Percentiles rank a stretch among this genome's conserved stretches.
Conservation (phyloP, 2,888 invertebrate genomes). For the Heliconius cydno region DNA sequence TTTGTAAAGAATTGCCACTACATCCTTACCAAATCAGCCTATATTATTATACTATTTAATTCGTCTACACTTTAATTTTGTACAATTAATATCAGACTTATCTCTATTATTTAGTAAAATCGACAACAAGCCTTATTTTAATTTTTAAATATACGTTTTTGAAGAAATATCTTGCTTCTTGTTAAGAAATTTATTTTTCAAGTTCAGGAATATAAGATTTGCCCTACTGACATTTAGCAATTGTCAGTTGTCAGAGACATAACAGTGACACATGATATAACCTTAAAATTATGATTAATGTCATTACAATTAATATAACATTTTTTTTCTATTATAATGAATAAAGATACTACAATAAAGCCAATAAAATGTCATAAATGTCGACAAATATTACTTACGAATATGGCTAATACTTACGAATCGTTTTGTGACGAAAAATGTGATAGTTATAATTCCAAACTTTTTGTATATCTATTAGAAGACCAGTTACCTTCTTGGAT, state of each 20-base stretch:
- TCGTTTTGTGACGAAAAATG: conserved; percentile 59
- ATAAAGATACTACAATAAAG: conserved; percentile 12
- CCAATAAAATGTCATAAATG: conserved; percentile 77
- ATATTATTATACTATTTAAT: background rate
- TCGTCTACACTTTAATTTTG: background rate
- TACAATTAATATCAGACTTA: too few relatives aligned
- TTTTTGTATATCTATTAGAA: conserved; percentile 80
- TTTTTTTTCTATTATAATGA: conserved; percentile 14
- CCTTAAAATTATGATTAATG: background rate
- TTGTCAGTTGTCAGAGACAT: background rate
- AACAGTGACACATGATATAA: background rate
- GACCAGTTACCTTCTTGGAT: conserved; percentile 85
- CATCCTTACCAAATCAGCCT: background rate
- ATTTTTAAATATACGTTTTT: too few relatives aligned
- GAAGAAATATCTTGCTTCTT: background rate
- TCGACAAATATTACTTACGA: conserved; percentile 64
- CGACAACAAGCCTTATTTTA: too few relatives aligned
- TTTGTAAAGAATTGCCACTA: background rate
- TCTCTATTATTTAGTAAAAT: too few relatives aligned
- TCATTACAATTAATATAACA: background rate
- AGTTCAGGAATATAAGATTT: too few relatives aligned
- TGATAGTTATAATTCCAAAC: conserved; percentile 63
- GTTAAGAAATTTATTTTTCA: too few relatives aligned
- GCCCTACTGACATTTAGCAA: too few relatives aligned
- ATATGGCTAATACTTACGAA: conserved; percentile 51